Evolutionary conservation across 1,140 invertebrate species (phyloP), one percentile per base, ranked within the genome.

Genomic region (Eurosta solidaginis): DNA sequence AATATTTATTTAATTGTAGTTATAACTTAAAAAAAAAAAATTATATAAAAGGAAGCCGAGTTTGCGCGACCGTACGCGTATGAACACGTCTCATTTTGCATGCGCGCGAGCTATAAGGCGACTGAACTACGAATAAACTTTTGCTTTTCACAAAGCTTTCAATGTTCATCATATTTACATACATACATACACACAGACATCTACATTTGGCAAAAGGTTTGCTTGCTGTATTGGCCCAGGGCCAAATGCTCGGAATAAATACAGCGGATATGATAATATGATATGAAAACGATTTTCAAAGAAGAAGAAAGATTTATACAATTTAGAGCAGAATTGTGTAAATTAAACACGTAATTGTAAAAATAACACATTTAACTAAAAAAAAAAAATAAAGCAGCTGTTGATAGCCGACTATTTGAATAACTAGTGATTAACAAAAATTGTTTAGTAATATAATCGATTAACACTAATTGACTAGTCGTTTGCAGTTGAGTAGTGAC

Each of bases 1-100:
- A 68, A 20, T 40, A 68, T 68, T 42, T 68, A n/a, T 68, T 40
- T 29, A 68, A 68, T 68, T 40, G 17, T 68, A 40, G 17, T 20
- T 40, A 40, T 68, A 68, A 68, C 59, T 68, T 40, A n/a, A n/a
- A 68, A 68, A 68, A 40, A 68, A 68, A 68, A 68, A 40, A 22
- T 29, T 68, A 68, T 68, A 68, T 68, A 68, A 68, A 68, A 68
- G 59, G 59, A 68, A 68, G 59, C 59, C 33, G 59, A 68, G 33
- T 68, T 68, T 68, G n/a, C 59, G 40, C 59, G 59, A 68, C 59
- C 59, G 59, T 68, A 40, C 59, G 59, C 59, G 59, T 68, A 68
- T 68, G 59, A 29, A 68, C 59, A 68, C 59, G 59, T 68, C 40
- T 68, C 59, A 68, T 68, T 68, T 68, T 68, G 59, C 59, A 68